Conservation (phyloP, 2,113 vertebrate species). For the Ciconia stormi region DNA sequence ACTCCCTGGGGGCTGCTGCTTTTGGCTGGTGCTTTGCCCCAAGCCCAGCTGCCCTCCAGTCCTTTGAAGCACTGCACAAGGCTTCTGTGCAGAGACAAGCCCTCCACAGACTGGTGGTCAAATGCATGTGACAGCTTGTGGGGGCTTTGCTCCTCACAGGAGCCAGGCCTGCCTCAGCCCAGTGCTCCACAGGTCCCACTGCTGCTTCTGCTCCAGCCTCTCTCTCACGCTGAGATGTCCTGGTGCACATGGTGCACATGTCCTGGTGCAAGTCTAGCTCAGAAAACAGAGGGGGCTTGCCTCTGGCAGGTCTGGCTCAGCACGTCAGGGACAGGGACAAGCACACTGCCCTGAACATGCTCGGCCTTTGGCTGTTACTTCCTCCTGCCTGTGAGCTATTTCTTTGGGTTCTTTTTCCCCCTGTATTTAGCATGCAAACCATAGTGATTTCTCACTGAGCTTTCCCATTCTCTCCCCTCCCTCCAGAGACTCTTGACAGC, state of each 20-base stretch:
- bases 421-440: neutral
- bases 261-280: neutral
- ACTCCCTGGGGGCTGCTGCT: too few relatives aligned
- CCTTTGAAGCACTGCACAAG: neutral
- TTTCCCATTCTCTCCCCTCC: neutral
- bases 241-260: too few relatives aligned
- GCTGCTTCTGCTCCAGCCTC: neutral
- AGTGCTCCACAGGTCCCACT: neutral
- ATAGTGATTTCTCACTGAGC: neutral
- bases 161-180: neutral
- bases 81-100: neutral
- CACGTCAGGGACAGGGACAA: neutral
- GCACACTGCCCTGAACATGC: accelerated
- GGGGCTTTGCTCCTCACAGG: neutral
- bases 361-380: neutral
- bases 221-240: neutral
- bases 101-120: too few relatives aligned
- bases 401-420: too few relatives aligned
- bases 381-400: neutral
- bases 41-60: neutral
- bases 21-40: neutral
- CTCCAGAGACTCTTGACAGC: neutral
- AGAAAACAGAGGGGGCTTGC: neutral
- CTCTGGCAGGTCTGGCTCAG: neutral
- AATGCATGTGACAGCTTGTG: neutral